Base-by-base conservation (phyloP, 1,140 invertebrate species). In the Drosophila novamexicana region DNA sequence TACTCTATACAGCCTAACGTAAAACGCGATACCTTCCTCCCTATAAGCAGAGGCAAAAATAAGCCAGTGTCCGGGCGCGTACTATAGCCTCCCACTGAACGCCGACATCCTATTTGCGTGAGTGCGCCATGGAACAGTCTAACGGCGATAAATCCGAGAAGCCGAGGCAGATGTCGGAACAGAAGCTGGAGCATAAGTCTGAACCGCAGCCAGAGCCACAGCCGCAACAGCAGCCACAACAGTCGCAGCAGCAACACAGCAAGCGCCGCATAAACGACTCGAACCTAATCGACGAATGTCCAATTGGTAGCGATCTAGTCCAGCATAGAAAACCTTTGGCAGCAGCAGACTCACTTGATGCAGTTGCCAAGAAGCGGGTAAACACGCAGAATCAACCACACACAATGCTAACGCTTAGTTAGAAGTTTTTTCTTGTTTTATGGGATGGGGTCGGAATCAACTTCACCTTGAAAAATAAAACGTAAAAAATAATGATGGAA, bases 291-390 rank as follows among this genome's bases (percentile, higher is more conserved):
- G 53, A 57, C 9, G 50, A 45, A 39, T 57, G 32, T 12, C 7
- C 32, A 22, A 49, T 8, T 5, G 40, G 37, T 12, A 53, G 36
- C 14, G 59, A 18, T 36, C 9, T 52, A 59, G 54, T 37, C 7
- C 39, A 42, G n/a, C n/a, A 18, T 14, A 58, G 58, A 49, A 57
- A 40, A 52, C 9, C 36, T 29, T 10, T 37, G 12, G 34, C 14
- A 39, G 16, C 14, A 16, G 7, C n/a, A 9, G 34, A 22, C 5
- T 10, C 52, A 14, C 39, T 22, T 40, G 29, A 37, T 64, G 52
- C 18, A 36, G 39, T 39, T 59, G 22, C 34, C 4, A 76, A 81
- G 54, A 84, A 84, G 75, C 78, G 82, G 82, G 81, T 84, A 84
- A 84, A 81, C 62, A 71, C 37, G 59, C 42, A 7, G 29, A 52